Conservation (phyloP, 2,888 invertebrate genomes). For the Amphipoea lucens region DNA sequence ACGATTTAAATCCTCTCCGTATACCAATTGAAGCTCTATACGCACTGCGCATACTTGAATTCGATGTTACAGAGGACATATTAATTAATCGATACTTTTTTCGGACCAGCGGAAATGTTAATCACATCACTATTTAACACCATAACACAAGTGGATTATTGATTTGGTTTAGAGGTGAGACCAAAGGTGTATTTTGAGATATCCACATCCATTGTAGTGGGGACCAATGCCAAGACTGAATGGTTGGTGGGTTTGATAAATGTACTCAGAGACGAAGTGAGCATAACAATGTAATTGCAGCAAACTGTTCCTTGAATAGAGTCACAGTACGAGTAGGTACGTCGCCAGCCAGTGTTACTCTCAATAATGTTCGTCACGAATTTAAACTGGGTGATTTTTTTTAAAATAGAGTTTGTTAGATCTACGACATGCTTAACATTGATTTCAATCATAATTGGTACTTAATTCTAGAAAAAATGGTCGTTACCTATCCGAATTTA, state of each 20-base stretch:
- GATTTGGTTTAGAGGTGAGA: constrained; percentile 66
- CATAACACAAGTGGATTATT: constrained; percentile 68
- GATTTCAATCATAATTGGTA: not conserved
- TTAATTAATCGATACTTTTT: constrained; percentile 72
- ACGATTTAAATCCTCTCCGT: constrained; percentile 88
- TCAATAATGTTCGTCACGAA: constrained; percentile 54
- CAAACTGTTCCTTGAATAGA: constrained; percentile 89
- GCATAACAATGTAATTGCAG: constrained; percentile 90
- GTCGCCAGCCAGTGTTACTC: constrained; percentile 63
- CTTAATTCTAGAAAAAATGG: not conserved
- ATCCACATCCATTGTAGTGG: constrained; percentile 84
- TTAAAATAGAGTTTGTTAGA: too few relatives aligned
- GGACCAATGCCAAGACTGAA: constrained; percentile 86
- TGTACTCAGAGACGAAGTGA: constrained; percentile 86
- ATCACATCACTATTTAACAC: constrained; percentile 77
- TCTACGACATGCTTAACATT: not conserved
- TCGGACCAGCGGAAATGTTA: constrained; percentile 53
- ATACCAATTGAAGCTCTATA: constrained; percentile 87
- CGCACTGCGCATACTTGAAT: constrained; percentile 87
- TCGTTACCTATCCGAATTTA: constrained; percentile 2
- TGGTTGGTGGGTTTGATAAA: constrained; percentile 84
- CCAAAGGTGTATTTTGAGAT: constrained; percentile 67
- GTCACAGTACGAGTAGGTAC: constrained; percentile 74
- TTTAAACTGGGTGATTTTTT: constrained; percentile 47
- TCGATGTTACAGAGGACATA: constrained; percentile 88